A percentile compares a stretch with the other conserved stretches of the same genome.
Evolutionary conservation across 2,888 invertebrate genomes (phyloP).

Genomic region (Adela reaumurella): DNA sequence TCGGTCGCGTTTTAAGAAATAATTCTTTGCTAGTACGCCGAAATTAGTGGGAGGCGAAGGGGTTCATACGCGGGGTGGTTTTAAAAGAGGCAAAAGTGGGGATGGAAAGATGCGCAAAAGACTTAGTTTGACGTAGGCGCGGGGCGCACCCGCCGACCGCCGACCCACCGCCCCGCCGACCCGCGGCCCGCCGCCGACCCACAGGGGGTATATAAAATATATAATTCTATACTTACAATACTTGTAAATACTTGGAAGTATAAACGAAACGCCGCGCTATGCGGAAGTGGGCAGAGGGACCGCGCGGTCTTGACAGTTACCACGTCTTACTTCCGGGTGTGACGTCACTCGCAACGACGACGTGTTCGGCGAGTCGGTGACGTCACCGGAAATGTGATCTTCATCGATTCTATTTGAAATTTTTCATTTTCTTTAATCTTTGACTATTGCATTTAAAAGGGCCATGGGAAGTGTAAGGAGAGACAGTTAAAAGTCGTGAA

Average conservation of each 20-base stretch:
- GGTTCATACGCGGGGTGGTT: conserved; percentile 55
- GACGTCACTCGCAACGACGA: not conserved
- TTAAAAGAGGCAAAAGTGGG: conserved; percentile 56
- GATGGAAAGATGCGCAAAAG: conserved; percentile 57
- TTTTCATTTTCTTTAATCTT: too few species aligned
- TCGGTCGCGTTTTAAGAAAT: conserved; percentile 35
- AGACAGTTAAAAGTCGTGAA: too few species aligned
- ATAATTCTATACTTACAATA: conserved; percentile 59
- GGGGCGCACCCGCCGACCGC: conserved; percentile 20
- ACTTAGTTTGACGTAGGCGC: conserved; percentile 42
- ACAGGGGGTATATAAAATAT: conserved; percentile 52
- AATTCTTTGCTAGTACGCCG: conserved; percentile 57
- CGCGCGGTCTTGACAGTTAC: conserved; percentile 25
- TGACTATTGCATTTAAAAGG: too few species aligned
- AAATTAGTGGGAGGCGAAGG: conserved; percentile 57
- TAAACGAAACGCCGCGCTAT: conserved; percentile 20
- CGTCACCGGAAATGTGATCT: too few species aligned
- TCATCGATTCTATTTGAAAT: too few species aligned
- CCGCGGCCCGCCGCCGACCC: conserved; percentile 12
- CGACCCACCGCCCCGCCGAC: too few species aligned
- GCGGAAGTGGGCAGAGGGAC: conserved; percentile 37
- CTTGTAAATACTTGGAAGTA: conserved; percentile 42
- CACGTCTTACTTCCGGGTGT: conserved; percentile 3
- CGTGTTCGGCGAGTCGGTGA: not conserved
- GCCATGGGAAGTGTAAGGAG: too few species aligned